These are phyloP conservation scores for Ceratina japonica DNA, from an alignment of 1,140 invertebrate species.

Conservation along the genomic window DNA sequence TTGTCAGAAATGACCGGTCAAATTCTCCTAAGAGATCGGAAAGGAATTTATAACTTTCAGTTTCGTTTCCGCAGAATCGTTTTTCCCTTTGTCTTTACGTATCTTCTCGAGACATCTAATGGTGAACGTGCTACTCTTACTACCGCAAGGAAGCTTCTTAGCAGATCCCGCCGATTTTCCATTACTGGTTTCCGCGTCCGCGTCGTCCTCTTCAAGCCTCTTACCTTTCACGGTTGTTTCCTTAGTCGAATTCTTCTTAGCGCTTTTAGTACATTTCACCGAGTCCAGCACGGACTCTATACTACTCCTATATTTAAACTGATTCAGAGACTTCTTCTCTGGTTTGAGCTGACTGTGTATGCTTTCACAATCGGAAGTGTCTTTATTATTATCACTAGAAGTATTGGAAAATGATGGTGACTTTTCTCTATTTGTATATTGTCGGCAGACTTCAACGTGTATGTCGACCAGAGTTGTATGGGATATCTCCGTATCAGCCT, in stretches of 20 bases:
- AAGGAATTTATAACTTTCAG: slow-evolving; percentile 65
- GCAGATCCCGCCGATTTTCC: slow-evolving; percentile 27
- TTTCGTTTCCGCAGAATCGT: slow-evolving; percentile 60
- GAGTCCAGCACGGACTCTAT: slow-evolving; percentile 60
- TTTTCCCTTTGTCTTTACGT: slow-evolving; percentile 55
- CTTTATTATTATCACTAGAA: slow-evolving; percentile 52
- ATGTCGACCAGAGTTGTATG: slow-evolving; percentile 66
- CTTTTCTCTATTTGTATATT: slow-evolving; percentile 54
- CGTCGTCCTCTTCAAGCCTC: slow-evolving; percentile 28
- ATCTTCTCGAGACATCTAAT: slow-evolving; percentile 59
- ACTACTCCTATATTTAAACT: slow-evolving; percentile 56
- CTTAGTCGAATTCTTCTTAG: slow-evolving; percentile 50
- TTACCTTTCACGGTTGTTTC: slow-evolving; percentile 48
- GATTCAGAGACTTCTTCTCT: slow-evolving; percentile 55
- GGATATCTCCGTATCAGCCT: slow-evolving; percentile 43
- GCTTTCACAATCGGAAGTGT: slow-evolving; percentile 49
- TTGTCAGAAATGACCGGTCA: slow-evolving; percentile 72
- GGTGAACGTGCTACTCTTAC: slow-evolving; percentile 51
- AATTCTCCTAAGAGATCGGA: slow-evolving; percentile 72
- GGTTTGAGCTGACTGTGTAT: slow-evolving; percentile 46
- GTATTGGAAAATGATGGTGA: slow-evolving; percentile 54
- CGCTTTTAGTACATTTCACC: slow-evolving; percentile 54
- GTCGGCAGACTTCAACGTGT: slow-evolving; percentile 69
- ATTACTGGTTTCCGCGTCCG: background rate
- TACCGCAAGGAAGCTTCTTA: slow-evolving; percentile 67